phyloP scores from a whole-genome alignment of 2,797 vertebrate genomes.

The Lindbergichthys nudifrons region DNA sequence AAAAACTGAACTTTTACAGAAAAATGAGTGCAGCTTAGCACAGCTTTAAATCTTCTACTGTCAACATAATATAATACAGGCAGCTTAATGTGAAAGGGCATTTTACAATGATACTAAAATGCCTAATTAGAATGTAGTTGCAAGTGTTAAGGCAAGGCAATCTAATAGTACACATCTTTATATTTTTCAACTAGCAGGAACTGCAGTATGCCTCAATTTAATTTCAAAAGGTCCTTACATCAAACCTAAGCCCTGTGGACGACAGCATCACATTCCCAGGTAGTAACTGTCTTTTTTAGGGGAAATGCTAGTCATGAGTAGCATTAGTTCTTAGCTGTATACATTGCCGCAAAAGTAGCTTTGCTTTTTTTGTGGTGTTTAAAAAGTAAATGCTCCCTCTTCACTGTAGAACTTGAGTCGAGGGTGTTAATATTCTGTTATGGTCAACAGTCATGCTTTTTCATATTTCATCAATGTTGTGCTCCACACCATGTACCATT shows the following conservation, averaged over 20 bases:
- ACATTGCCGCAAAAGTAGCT: neutral
- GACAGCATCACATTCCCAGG: neutral
- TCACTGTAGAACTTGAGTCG: neutral
- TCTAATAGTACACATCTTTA: neutral
- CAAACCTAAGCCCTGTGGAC: neutral
- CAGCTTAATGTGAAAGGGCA: constrained; percentile 11
- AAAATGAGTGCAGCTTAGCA: neutral
- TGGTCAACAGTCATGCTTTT: neutral
- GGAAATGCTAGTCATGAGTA: neutral
- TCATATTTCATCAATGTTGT: neutral
- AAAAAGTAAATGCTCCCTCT: neutral
- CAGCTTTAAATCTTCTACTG: constrained; percentile 1
- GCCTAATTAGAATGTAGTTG: neutral
- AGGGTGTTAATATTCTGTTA: neutral
- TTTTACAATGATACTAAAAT: constrained; percentile 7
- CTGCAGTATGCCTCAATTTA: neutral
- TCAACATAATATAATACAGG: neutral
- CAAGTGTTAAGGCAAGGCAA: neutral
- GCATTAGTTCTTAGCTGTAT: neutral
- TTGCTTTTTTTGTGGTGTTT: neutral
- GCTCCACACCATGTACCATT: neutral
- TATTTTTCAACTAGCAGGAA: neutral
- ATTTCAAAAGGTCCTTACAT: neutral
- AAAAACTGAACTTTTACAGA: neutral
- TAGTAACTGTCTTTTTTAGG: neutral